Percentiles rank a stretch among this genome's conserved stretches.
phyloP scores from a whole-genome alignment of 92 coral and sea anemone genomes.

The Porites rus region DNA sequence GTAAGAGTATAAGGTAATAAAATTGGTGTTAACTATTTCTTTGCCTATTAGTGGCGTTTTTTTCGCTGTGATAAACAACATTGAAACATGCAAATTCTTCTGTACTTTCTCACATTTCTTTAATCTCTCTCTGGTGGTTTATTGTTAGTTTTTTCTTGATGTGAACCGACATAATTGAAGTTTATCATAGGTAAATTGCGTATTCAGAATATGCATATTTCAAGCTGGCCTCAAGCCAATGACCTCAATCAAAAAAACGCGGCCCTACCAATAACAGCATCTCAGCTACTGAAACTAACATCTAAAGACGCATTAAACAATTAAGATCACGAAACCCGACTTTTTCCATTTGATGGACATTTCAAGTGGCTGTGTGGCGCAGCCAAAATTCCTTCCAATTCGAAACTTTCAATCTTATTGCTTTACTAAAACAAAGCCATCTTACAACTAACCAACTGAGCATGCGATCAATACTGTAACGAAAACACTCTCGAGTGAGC shows the following conservation, averaged over 20 bases:
- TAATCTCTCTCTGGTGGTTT: slow-evolving; percentile 6
- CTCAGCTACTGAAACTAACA: slow-evolving; percentile 20
- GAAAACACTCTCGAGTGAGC: slow-evolving; percentile 17
- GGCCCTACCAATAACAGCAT: not conserved
- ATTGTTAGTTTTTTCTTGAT: slow-evolving; percentile 3
- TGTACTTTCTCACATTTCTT: not conserved
- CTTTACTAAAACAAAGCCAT: slow-evolving; percentile 11
- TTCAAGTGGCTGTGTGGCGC: slow-evolving; percentile 24
- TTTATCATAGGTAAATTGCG: slow-evolving; percentile 21
- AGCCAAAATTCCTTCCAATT: slow-evolving; percentile 50
- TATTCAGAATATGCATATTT: slow-evolving; percentile 55
- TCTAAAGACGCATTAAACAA: slow-evolving; percentile 10
- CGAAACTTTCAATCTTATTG: slow-evolving; percentile 6
- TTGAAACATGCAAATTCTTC: slow-evolving; percentile 34
- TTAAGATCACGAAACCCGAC: not conserved
- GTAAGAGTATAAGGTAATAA: slow-evolving; percentile 27
- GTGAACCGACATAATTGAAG: slow-evolving; percentile 22
- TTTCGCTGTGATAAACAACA: not conserved
- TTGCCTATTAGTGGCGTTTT: not conserved
- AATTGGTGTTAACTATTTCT: slow-evolving; percentile 34
- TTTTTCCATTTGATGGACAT: slow-evolving; percentile 53
- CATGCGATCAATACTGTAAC: slow-evolving; percentile 37
- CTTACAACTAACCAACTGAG: not conserved
- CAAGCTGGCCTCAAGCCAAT: slow-evolving; percentile 43
- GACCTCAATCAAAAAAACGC: not conserved